Base-by-base conservation (phyloP, 2,113 vertebrate species). In the Abramis brama region DNA sequence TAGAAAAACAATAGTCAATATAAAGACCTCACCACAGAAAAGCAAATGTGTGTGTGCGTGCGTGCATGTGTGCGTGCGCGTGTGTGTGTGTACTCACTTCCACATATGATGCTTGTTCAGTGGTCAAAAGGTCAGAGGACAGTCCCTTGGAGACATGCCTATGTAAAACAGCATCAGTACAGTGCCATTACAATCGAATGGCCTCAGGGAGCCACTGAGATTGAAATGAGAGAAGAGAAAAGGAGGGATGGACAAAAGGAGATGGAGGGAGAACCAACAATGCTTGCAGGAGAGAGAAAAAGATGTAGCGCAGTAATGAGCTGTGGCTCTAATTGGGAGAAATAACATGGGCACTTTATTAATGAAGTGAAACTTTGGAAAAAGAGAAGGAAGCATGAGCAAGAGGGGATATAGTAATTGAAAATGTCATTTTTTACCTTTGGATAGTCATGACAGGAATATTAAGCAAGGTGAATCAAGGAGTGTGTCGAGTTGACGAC, bases 111-210 rank as follows among this genome's bases (percentile, higher is more conserved):
- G 27, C 62, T 45, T 23, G 9, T 82, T 33, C 21, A 82, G 43
- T n/a, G 62, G 79, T 68, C 27, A 82, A 21, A 50, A 2, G 45
- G 62, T 82, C 80, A 82, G 8, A 78, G 19, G 62, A 70, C 11
- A 52, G 1, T 47, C 27, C 79, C 25, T 25, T 64, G 45, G 45
- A 70, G 80, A 82, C 27, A 30, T 80, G 82, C 86, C 92, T 90
- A 90, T 91, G 92, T 91, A 93, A 92, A 92, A 94, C 90, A 92
- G 92, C 88, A 87, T 89, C 87, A 90, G 90, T 87, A 90, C 91
- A 92, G 93, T 89, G 88, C 91, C 90, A 94, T 94, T 94, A 93
- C 81, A 90, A 93, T 88, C 83, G 90, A 92, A 92, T 89, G 88
- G 92, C 87, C 90, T 88, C 86, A 87, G 88, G 87, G 89, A 76